These are phyloP conservation scores for Coelogynopora nodosa DNA, from an alignment of 2,888 invertebrate genomes.

Conservation along the genomic window DNA sequence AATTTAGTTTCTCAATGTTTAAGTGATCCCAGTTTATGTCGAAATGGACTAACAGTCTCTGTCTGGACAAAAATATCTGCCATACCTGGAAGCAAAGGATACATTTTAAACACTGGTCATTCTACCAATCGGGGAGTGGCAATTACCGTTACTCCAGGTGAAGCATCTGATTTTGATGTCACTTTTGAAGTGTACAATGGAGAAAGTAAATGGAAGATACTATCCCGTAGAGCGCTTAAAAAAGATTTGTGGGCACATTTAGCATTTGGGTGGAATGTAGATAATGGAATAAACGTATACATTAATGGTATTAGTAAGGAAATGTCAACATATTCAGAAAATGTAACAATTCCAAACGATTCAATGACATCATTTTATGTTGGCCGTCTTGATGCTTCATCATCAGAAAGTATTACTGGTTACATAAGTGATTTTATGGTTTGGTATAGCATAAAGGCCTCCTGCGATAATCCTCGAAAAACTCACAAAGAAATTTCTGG, in stretches of 20 bases:
- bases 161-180: background rate
- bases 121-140: background rate
- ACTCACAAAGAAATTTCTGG: slow-evolving; percentile 21
- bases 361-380: background rate
- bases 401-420: background rate
- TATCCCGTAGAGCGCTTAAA: background rate
- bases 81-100: background rate
- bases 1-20: slow-evolving; percentile 9
- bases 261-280: slow-evolving; percentile 32
- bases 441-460: slow-evolving; percentile 36
- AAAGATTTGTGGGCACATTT: slow-evolving; percentile 35
- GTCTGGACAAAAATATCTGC: slow-evolving; percentile 35
- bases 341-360: background rate
- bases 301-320: slow-evolving; percentile 29
- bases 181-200: slow-evolving; percentile 5
- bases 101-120: slow-evolving; percentile 25
- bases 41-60: slow-evolving; percentile 35
- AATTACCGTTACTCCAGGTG: background rate
- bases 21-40: slow-evolving; percentile 15
- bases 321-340: background rate
- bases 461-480: slow-evolving; percentile 14
- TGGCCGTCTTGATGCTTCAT: background rate
- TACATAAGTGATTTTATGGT: slow-evolving; percentile 33
- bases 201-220: slow-evolving; percentile 7
- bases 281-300: slow-evolving; percentile 9